Conservation (phyloP, 2,797 vertebrate genomes). For the Mus caroli region DNA sequence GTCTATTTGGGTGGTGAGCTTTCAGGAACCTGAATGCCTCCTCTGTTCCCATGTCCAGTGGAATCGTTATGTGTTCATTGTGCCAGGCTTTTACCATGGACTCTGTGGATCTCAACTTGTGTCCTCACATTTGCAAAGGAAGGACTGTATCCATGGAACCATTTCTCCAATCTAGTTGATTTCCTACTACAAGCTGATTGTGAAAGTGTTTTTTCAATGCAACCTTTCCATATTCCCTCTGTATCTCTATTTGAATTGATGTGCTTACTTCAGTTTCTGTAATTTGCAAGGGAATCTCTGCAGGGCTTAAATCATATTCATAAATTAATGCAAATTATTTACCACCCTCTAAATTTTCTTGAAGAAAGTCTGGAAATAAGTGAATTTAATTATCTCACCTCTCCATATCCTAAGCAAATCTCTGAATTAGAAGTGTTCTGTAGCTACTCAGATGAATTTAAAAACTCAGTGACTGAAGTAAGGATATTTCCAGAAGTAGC, state of each 20-base stretch:
- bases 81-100: background rate
- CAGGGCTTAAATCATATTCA: constrained; percentile 15
- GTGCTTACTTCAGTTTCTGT: background rate
- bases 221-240: background rate
- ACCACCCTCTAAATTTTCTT: constrained; percentile 34
- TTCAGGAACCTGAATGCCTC: background rate
- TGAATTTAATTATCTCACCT: constrained; percentile 20
- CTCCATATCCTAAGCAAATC: constrained; percentile 31
- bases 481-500: constrained; percentile 33
- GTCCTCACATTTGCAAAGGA: background rate
- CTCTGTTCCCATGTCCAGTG: background rate
- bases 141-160: background rate
- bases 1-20: background rate
- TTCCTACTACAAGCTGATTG: background rate
- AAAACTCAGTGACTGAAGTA: constrained; percentile 15
- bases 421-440: constrained; percentile 7
- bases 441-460: constrained; percentile 1
- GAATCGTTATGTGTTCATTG: background rate
- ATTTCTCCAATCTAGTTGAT: background rate
- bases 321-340: constrained; percentile 51
- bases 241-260: background rate
- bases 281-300: background rate
- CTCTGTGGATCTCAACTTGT: background rate
- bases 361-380: background rate
- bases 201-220: constrained; percentile 8